Conservation (phyloP, 2,113 vertebrate species). For the Leuciscus idus region DNA sequence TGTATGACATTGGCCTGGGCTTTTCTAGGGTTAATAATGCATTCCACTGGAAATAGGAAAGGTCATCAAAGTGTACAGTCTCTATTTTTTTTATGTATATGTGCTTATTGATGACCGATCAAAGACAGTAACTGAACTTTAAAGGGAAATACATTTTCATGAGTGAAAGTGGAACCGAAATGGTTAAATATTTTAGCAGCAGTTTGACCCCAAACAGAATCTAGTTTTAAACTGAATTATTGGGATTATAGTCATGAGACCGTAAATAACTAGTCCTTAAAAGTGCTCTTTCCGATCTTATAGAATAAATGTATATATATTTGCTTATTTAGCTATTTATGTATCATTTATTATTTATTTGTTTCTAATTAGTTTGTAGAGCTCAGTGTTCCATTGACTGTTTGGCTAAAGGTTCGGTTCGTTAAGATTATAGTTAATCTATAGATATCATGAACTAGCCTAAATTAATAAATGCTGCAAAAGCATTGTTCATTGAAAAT, state of each 20-base stretch:
- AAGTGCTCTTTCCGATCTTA: not conserved
- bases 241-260: not conserved
- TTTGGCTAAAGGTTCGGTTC: too few species aligned
- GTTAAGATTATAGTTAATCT: too few species aligned
- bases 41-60: constrained; percentile 19
- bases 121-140: not conserved
- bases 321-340: not conserved
- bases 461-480: too few species aligned
- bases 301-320: not conserved
- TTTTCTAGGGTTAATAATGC: constrained; percentile 19
- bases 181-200: not conserved
- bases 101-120: not conserved
- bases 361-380: not conserved
- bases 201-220: not conserved
- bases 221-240: not conserved
- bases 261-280: not conserved
- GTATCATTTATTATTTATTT: not conserved
- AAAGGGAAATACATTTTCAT: not conserved
- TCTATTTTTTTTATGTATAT: not conserved
- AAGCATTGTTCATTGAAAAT: too few species aligned
- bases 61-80: not conserved
- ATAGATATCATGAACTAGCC: too few species aligned
- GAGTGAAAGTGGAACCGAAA: not conserved
- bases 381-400: not conserved
- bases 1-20: constrained; percentile 26